Conservation (phyloP, 2,888 invertebrate species). For the Drosophila neoperkinsi region DNA sequence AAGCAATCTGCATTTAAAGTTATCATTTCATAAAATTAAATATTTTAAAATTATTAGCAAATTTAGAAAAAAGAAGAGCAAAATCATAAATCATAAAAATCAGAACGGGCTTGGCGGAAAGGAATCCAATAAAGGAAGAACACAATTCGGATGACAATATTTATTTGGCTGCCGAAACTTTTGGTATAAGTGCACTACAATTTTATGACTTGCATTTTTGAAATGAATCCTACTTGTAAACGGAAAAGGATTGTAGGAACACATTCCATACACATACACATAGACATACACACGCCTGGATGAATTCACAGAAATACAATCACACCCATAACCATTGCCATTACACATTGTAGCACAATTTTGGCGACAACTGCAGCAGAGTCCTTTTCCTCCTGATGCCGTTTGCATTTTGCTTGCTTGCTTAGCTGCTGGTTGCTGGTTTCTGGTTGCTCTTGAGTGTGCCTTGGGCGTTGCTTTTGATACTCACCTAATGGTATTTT, state of each 20-base stretch:
- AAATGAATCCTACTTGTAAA: slow-evolving; percentile 16
- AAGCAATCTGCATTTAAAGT: neutral
- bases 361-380: slow-evolving; percentile 63
- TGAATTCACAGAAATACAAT: slow-evolving; percentile 33
- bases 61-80: neutral
- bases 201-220: slow-evolving; percentile 1
- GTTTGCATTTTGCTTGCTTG: slow-evolving; percentile 3
- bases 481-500: slow-evolving; percentile 85
- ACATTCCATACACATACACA: slow-evolving; percentile 20
- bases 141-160: neutral
- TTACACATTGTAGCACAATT: slow-evolving; percentile 63
- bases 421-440: slow-evolving; percentile 6
- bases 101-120: neutral
- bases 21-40: neutral
- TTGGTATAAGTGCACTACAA: neutral
- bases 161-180: neutral
- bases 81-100: neutral
- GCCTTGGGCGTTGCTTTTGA: slow-evolving; percentile 50
- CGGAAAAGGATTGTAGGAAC: slow-evolving; percentile 28
- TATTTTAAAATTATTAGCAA: neutral
- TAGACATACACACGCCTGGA: slow-evolving; percentile 12
- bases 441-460: slow-evolving; percentile 17
- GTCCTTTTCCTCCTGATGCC: slow-evolving; percentile 26
- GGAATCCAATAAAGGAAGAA: neutral
- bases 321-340: slow-evolving; percentile 48